Conservation (phyloP, 2,797 vertebrate genomes). For the Crenichthys baileyi region DNA sequence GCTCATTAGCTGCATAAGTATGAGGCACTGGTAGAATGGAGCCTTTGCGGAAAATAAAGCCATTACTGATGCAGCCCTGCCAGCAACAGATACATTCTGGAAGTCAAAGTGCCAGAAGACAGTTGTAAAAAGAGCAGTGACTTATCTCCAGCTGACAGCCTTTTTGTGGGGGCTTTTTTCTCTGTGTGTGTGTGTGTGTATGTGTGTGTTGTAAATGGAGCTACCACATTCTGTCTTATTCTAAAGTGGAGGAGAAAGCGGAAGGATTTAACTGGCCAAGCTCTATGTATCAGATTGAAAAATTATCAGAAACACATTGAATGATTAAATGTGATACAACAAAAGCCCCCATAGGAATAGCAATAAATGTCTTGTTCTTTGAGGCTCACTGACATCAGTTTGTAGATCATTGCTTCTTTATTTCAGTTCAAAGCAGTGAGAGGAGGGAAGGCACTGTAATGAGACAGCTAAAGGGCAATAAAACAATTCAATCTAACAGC, state of each 20-base stretch:
- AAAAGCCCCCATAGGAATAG: background rate
- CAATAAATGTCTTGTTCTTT: background rate
- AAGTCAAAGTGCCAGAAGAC: slow-evolving; percentile 56
- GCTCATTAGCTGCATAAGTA: slow-evolving; percentile 39
- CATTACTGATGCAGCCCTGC: slow-evolving; percentile 51
- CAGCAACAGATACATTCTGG: slow-evolving; percentile 38
- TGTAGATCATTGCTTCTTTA: background rate
- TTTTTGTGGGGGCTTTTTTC: slow-evolving; percentile 44
- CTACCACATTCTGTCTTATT: background rate
- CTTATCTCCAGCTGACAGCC: slow-evolving; percentile 57
- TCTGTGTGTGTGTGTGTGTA: slow-evolving; percentile 2
- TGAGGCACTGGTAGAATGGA: slow-evolving; percentile 18
- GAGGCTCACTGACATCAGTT: background rate
- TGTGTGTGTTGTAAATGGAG: slow-evolving; percentile 28
- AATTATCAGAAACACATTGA: slow-evolving; percentile 19
- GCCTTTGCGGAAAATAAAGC: slow-evolving; percentile 26
- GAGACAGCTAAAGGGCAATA: background rate
- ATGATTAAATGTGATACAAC: background rate
- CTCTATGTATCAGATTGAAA: slow-evolving; percentile 4
- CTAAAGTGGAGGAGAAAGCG: background rate
- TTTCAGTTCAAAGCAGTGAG: background rate
- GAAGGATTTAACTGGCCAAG: slow-evolving; percentile 8
- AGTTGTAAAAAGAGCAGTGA: slow-evolving; percentile 40
- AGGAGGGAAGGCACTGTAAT: background rate
- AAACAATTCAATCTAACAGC: too few species aligned